These are phyloP conservation scores for Perizoma flavofasciatum DNA, from an alignment of 2,888 invertebrate species.

Conservation along the genomic window DNA sequence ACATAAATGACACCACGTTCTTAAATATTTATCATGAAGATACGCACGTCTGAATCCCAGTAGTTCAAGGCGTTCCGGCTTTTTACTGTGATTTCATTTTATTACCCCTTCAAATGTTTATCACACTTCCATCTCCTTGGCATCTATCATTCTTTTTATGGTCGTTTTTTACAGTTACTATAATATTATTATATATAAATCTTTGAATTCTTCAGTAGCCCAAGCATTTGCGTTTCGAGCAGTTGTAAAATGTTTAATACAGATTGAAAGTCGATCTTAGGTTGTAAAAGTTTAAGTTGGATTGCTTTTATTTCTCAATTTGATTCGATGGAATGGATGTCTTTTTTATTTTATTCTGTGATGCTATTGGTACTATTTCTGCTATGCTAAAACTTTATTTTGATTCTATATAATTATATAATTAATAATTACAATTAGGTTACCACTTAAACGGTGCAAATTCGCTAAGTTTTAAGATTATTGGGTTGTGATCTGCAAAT, in stretches of 20 bases:
- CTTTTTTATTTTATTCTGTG: not conserved
- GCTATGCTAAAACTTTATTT: no score
- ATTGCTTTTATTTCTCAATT: conserved; percentile 14
- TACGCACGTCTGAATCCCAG: no score
- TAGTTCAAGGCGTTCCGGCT: conserved; percentile 13
- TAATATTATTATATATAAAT: conserved; percentile 22
- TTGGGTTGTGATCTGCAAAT: no score
- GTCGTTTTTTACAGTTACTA: conserved; percentile 27
- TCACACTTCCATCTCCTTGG: conserved; percentile 23
- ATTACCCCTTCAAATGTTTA: conserved; percentile 48
- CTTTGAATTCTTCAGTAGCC: conserved; percentile 9
- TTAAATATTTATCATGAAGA: not conserved
- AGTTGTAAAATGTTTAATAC: conserved; percentile 13
- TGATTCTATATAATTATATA: no score
- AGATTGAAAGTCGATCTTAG: conserved; percentile 11
- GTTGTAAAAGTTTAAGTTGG: conserved; percentile 9
- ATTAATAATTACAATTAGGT: no score
- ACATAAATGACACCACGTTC: no score
- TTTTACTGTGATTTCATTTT: conserved; percentile 43
- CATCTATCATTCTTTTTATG: conserved; percentile 10
- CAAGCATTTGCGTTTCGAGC: not conserved
- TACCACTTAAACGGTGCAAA: no score
- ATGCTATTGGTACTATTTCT: not conserved
- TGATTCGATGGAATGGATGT: not conserved
- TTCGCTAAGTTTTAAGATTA: no score